Evolutionary conservation across 2,113 vertebrate species (phyloP).

Genomic region (Brachyistius frenatus): DNA sequence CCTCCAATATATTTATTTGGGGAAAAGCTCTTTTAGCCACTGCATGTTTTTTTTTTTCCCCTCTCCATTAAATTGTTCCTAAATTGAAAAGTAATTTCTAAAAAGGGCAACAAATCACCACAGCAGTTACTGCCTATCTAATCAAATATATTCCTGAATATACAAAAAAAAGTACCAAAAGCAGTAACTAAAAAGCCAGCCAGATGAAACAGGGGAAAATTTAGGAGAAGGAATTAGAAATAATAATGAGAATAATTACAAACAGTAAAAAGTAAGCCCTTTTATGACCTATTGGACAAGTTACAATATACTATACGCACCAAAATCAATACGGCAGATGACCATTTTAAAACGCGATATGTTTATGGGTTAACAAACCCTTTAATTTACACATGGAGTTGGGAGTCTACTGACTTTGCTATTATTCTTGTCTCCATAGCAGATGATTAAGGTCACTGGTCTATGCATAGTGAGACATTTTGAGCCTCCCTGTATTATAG

Average conservation of each 20-base stretch:
- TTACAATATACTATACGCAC: background rate
- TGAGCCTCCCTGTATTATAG: constrained; percentile 4
- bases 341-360: background rate
- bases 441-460: background rate
- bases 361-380: background rate
- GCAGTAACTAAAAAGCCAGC: background rate
- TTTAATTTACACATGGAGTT: background rate
- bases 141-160: constrained; percentile 22
- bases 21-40: background rate
- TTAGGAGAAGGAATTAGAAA: background rate
- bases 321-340: background rate
- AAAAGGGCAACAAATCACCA: constrained; percentile 11
- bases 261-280: background rate
- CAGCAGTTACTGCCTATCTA: background rate
- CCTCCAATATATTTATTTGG: constrained; percentile 7
- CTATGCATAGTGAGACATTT: background rate
- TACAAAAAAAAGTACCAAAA: background rate
- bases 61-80: background rate
- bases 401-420: background rate
- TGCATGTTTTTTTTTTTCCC: background rate
- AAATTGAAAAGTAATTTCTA: constrained; percentile 27
- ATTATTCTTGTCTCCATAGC: background rate
- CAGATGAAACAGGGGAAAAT: background rate
- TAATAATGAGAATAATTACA: constrained; percentile 2
- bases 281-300: background rate